A percentile compares a stretch with the other conserved stretches of the same genome.
phyloP scores from a whole-genome alignment of 2,888 invertebrate species.

The Cyaniris semiargus region DNA sequence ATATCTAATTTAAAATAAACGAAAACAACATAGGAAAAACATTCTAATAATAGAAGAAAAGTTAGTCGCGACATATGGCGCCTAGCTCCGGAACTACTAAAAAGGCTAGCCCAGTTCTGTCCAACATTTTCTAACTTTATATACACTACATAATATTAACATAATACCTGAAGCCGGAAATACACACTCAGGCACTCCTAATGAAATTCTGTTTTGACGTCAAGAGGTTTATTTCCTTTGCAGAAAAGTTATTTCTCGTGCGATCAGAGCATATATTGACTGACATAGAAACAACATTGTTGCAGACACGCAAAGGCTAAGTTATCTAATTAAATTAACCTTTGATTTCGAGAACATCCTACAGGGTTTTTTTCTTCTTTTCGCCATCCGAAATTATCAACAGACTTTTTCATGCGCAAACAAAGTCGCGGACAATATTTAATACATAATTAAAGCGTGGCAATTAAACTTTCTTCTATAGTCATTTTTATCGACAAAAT shows the following conservation, averaged over 20 bases:
- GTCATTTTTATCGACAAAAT: too few relatives aligned
- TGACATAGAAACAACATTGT: slow-evolving; percentile 2
- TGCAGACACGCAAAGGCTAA: background rate
- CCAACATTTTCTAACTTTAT: background rate
- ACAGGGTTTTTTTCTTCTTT: background rate
- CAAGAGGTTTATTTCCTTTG: too few relatives aligned
- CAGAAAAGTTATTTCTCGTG: background rate
- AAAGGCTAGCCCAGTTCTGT: slow-evolving; percentile 4
- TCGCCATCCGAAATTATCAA: too few relatives aligned
- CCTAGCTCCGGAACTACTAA: slow-evolving; percentile 5
- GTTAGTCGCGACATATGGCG: background rate
- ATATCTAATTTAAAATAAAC: background rate
- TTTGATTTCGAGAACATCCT: background rate
- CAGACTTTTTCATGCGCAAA: too few relatives aligned
- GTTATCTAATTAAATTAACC: background rate
- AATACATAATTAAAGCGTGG: too few relatives aligned
- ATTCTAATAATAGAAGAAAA: slow-evolving; percentile 20
- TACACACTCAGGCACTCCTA: background rate
- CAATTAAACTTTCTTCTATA: too few relatives aligned
- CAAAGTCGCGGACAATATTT: background rate
- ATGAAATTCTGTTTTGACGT: too few relatives aligned
- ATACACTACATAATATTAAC: background rate
- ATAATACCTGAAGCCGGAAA: background rate
- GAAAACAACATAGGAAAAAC: background rate
- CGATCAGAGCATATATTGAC: background rate